Conservation (phyloP, 2,888 invertebrate genomes). For the Orgyia antiqua region DNA sequence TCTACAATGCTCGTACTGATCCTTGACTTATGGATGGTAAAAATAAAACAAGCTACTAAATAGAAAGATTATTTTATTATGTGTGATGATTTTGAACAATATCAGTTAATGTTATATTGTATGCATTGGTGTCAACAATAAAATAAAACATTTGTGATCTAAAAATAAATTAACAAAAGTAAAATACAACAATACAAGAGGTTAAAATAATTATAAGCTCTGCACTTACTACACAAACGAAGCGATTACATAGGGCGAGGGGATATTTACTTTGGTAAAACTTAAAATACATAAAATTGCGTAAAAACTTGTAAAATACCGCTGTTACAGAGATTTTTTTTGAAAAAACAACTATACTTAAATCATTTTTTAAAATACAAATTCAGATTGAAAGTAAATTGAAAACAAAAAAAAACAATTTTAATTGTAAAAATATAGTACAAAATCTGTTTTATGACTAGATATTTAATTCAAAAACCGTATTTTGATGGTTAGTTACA, state of each 20-base stretch:
- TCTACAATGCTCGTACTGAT: no score
- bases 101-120: conserved; percentile 68
- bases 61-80: conserved; percentile 75
- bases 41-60: conserved; percentile 46
- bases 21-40: no score
- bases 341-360: conserved; percentile 19
- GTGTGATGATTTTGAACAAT: conserved; percentile 72
- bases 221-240: conserved; percentile 48
- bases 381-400: no score
- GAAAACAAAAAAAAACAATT: no score
- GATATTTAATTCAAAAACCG: conserved; percentile 32
- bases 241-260: conserved; percentile 68
- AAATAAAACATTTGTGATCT: conserved; percentile 74
- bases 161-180: conserved; percentile 75
- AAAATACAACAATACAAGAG: conserved; percentile 64
- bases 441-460: conserved; percentile 55
- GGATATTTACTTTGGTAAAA: conserved; percentile 34
- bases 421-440: conserved; percentile 41
- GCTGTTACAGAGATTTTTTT: background rate
- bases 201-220: conserved; percentile 45
- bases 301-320: conserved; percentile 8
- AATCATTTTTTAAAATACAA: conserved; percentile 25
- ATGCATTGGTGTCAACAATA: conserved; percentile 71
- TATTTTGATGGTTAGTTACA: conserved; percentile 23
- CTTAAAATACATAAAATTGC: conserved; percentile 18